A percentile compares a stretch with the other conserved stretches of the same genome.
phyloP scores from a whole-genome alignment of 2,888 invertebrate genomes.

The Norana najaformis region DNA sequence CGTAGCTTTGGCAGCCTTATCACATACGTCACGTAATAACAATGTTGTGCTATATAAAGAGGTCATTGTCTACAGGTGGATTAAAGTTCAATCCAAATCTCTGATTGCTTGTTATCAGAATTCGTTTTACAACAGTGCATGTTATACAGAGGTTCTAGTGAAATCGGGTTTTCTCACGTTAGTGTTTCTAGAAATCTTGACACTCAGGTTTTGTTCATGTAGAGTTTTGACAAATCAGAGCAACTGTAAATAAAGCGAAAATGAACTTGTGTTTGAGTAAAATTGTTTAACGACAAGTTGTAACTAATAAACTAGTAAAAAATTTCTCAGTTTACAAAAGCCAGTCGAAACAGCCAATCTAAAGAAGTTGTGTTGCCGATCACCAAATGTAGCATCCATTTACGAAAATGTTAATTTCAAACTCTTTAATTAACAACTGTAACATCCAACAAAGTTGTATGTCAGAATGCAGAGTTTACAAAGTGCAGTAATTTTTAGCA shows the following conservation, averaged over 20 bases:
- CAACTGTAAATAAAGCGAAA: neutral
- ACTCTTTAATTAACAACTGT: neutral
- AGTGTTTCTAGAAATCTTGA: neutral
- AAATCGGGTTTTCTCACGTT: neutral
- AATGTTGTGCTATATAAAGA: no score
- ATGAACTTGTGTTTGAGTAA: neutral
- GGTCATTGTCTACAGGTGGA: neutral
- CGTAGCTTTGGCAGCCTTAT: neutral
- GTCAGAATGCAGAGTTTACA: neutral
- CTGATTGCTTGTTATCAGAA: neutral
- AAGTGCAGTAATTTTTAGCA: neutral
- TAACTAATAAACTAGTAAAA: no score
- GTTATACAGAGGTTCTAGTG: conserved; percentile 5
- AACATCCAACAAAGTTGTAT: neutral
- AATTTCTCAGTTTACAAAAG: no score
- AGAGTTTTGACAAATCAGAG: neutral
- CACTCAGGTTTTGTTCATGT: neutral
- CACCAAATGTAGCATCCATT: neutral
- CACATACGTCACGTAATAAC: neutral
- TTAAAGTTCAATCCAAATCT: neutral
- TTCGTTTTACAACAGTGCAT: neutral
- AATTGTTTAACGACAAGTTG: neutral
- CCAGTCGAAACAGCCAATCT: neutral
- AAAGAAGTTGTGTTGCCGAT: neutral
- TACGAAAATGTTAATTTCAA: no score